Evolutionary conservation across 35 echinoderm and acorn worm species (phyloP).

Genomic region (Patiria miniata): DNA sequence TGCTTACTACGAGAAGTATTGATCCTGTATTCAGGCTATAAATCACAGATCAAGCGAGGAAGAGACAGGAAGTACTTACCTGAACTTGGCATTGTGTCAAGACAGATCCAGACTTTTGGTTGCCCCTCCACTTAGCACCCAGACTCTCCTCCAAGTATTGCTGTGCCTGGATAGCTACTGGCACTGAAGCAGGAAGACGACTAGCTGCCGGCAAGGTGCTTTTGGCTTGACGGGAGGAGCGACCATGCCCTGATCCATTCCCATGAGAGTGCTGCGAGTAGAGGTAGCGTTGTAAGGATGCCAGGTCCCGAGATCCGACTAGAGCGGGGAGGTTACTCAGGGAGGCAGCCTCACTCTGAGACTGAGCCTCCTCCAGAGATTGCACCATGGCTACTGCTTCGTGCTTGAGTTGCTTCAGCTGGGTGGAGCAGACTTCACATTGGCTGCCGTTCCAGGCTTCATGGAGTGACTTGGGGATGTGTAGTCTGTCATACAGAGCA

Average conservation of each 20-base stretch:
- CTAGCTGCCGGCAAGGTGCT: slow-evolving; percentile 17
- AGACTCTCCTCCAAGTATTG: slow-evolving; percentile 92
- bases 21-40: neutral
- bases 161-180: slow-evolving; percentile 76
- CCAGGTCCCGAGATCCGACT: slow-evolving; percentile 78
- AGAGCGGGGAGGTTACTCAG: slow-evolving; percentile 64
- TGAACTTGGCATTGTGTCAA: slow-evolving; percentile 34
- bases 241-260: slow-evolving; percentile 44
- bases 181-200: slow-evolving; percentile 53
- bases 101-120: slow-evolving; percentile 75
- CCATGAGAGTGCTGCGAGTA: slow-evolving; percentile 82
- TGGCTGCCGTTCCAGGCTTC: slow-evolving; percentile 88
- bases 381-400: slow-evolving; percentile 95
- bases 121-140: slow-evolving; percentile 68
- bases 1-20: too few relatives aligned
- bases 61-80: slow-evolving; percentile 26
- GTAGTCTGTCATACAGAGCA: slow-evolving; percentile 82
- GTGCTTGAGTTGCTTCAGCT: slow-evolving; percentile 78
- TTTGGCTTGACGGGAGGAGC: slow-evolving; percentile 51
- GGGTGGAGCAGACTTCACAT: slow-evolving; percentile 86
- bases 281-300: slow-evolving; percentile 86
- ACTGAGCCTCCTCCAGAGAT: slow-evolving; percentile 83
- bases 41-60: neutral
- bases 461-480: slow-evolving; percentile 71
- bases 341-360: slow-evolving; percentile 52